Evolutionary conservation across 2,113 vertebrate species (phyloP).

Genomic region (Hiodon alosoides): DNA sequence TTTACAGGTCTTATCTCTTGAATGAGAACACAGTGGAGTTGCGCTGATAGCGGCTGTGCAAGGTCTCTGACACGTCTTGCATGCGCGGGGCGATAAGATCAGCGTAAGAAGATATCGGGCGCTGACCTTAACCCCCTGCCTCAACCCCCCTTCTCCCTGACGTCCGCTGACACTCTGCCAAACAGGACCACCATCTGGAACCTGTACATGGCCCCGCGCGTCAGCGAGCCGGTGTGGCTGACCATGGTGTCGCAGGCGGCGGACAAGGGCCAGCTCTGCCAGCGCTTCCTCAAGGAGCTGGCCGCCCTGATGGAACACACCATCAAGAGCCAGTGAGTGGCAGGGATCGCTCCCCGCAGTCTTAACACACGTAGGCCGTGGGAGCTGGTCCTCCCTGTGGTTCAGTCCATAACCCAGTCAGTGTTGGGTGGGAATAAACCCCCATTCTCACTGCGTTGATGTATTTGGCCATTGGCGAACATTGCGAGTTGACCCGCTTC

Average conservation of each 20-base stretch:
- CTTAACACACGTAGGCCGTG: not conserved
- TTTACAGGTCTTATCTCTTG: too few relatives aligned
- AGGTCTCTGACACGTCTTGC: too few relatives aligned
- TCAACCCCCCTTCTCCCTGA: too few relatives aligned
- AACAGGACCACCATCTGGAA: slow-evolving; percentile 74
- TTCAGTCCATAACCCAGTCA: too few relatives aligned
- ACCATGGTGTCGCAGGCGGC: slow-evolving; percentile 74
- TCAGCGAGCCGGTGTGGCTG: slow-evolving; percentile 79
- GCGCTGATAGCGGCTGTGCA: too few relatives aligned
- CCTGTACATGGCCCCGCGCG: slow-evolving; percentile 77
- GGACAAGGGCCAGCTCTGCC: slow-evolving; percentile 73
- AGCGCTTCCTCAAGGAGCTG: slow-evolving; percentile 75
- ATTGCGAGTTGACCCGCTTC: not conserved
- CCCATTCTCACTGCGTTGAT: too few relatives aligned
- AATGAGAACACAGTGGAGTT: too few relatives aligned
- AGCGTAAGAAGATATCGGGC: too few relatives aligned
- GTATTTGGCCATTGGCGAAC: not conserved
- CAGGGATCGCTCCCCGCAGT: not conserved
- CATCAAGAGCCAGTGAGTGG: slow-evolving; percentile 77
- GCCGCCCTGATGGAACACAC: slow-evolving; percentile 71
- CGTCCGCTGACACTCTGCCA: slow-evolving; percentile 6
- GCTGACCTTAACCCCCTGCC: too few relatives aligned
- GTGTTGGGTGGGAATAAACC: too few relatives aligned
- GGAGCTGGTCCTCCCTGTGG: too few relatives aligned
- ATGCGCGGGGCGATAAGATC: too few relatives aligned